Evolutionary conservation across 2,797 vertebrate species (phyloP).

Genomic region (Eidolon dupreanum): DNA sequence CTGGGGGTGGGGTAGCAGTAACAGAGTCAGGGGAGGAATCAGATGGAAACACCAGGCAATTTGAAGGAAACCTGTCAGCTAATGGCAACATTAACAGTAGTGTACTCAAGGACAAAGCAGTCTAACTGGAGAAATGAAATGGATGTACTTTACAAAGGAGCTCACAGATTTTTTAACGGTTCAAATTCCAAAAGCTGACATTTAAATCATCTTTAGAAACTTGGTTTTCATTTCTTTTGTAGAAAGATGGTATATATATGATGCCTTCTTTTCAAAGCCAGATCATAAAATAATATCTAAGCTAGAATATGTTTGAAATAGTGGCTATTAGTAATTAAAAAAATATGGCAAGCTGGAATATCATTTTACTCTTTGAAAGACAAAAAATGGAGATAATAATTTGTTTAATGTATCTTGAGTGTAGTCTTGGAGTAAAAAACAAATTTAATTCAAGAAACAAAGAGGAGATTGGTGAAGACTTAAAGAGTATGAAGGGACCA

Average conservation of each 20-base stretch:
- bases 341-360: background rate
- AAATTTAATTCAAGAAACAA: background rate
- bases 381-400: background rate
- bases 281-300: background rate
- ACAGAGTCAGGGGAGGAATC: background rate
- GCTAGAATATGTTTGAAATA: background rate
- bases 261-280: background rate
- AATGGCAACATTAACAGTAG: background rate
- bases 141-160: background rate
- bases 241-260: background rate
- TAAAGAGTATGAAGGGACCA: background rate
- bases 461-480: background rate
- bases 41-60: background rate
- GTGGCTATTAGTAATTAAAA: background rate
- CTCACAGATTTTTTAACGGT: background rate
- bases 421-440: background rate
- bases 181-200: background rate
- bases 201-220: background rate
- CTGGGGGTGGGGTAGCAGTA: background rate
- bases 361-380: slow-evolving; percentile 5
- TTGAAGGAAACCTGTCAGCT: background rate
- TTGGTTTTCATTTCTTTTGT: background rate
- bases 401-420: slow-evolving; percentile 13
- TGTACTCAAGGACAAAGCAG: background rate
- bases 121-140: background rate